Evolutionary conservation across 1,140 invertebrate species (phyloP).

Genomic region (Drosophila repleta): DNA sequence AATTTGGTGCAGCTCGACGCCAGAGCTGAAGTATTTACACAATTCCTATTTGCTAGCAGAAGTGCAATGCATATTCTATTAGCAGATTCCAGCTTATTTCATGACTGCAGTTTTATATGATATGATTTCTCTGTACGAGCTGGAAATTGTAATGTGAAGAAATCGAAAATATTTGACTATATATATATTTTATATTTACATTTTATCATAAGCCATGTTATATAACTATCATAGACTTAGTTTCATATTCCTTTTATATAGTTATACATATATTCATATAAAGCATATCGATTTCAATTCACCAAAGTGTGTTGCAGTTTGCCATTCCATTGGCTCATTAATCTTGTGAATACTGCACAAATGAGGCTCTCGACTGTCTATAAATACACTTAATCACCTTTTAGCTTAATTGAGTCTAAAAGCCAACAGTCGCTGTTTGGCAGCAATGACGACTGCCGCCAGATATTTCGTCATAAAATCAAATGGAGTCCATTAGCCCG

Average conservation of each 20-base stretch:
- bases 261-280: too few relatives aligned
- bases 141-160: too few relatives aligned
- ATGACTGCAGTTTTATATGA: too few relatives aligned
- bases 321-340: neutral
- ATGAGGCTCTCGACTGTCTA: neutral
- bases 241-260: too few relatives aligned
- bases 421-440: constrained; percentile 6
- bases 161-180: too few relatives aligned
- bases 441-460: neutral
- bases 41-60: constrained; percentile 60
- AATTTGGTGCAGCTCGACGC: constrained; percentile 37
- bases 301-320: neutral
- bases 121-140: too few relatives aligned
- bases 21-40: constrained; percentile 57
- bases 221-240: too few relatives aligned
- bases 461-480: neutral
- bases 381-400: constrained; percentile 2
- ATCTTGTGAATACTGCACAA: neutral
- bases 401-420: constrained; percentile 19
- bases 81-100: constrained; percentile 3
- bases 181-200: too few relatives aligned
- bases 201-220: too few relatives aligned
- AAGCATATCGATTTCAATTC: neutral
- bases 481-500: constrained; percentile 20
- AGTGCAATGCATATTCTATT: constrained; percentile 60